These are phyloP conservation scores for Sipunculus nudus DNA, from an alignment of 2,888 invertebrate genomes.

Conservation along the genomic window DNA sequence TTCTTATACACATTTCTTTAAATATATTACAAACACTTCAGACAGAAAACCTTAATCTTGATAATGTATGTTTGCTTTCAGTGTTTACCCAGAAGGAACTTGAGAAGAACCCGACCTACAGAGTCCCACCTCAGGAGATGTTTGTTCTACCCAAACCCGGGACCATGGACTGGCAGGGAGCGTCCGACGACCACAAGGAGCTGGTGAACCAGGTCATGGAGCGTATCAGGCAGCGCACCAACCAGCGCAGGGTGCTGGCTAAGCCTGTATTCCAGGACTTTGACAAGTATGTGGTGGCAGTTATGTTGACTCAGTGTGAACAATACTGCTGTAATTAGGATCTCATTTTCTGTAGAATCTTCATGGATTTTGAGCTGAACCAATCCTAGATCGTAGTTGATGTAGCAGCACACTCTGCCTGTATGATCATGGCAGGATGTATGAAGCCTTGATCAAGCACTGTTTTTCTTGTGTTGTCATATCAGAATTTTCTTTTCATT, in stretches of 20 bases:
- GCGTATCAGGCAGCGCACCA: conserved; percentile 52
- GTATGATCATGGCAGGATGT: too few relatives aligned
- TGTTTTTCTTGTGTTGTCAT: too few relatives aligned
- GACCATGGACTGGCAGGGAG: conserved; percentile 57
- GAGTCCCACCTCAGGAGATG: conserved; percentile 57
- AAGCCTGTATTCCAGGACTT: conserved; percentile 65
- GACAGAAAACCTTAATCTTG: too few relatives aligned
- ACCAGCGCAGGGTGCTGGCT: conserved; percentile 59
- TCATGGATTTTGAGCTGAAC: neutral
- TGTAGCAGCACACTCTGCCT: too few relatives aligned
- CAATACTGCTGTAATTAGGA: neutral
- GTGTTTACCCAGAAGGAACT: conserved; percentile 64
- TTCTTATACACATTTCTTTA: too few relatives aligned
- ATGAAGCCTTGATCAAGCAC: too few relatives aligned
- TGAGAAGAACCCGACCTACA: conserved; percentile 58
- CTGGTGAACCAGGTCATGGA: conserved; percentile 58
- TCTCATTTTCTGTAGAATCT: neutral
- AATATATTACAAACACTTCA: too few relatives aligned
- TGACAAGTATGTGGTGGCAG: conserved; percentile 63
- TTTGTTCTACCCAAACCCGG: conserved; percentile 64
- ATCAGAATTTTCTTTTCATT: too few relatives aligned
- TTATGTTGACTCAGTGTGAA: neutral
- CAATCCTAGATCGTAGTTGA: neutral
- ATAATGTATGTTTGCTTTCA: conserved; percentile 34
- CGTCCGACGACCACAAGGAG: conserved; percentile 55